A percentile compares a stretch with the other conserved stretches of the same genome.
These are phyloP conservation scores for Chesias legatella DNA, from an alignment of 2,888 invertebrate genomes.

Conservation along the genomic window DNA sequence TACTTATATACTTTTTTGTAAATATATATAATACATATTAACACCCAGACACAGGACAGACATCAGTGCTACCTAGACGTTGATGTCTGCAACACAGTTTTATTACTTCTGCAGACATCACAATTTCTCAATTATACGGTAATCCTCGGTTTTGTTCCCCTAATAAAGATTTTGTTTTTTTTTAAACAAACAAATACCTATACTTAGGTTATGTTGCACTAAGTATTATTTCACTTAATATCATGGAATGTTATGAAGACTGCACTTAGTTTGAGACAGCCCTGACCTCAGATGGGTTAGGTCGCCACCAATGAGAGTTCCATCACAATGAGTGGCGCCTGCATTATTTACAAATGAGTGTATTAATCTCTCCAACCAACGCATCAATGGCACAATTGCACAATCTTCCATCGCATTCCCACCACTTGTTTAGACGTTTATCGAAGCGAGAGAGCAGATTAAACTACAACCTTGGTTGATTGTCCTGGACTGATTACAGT, in stretches of 20 bases:
- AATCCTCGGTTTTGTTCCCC: too few species aligned
- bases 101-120: too few species aligned
- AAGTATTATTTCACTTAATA: too few species aligned
- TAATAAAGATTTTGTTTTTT: too few species aligned
- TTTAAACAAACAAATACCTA: too few species aligned
- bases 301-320: constrained; percentile 53
- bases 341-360: constrained; percentile 75
- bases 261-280: constrained; percentile 34
- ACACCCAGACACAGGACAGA: too few species aligned
- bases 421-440: neutral
- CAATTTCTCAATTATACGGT: too few species aligned
- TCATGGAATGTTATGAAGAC: neutral
- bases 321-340: constrained; percentile 77
- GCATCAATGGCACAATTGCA: constrained; percentile 26
- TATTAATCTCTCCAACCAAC: constrained; percentile 68
- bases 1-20: too few species aligned
- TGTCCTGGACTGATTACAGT: constrained; percentile 7
- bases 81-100: too few species aligned
- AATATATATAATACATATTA: too few species aligned
- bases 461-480: constrained; percentile 1
- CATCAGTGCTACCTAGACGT: too few species aligned
- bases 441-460: constrained; percentile 10
- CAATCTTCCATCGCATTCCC: constrained; percentile 8
- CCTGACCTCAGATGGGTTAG: constrained; percentile 57
- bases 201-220: too few species aligned